Base-by-base conservation (phyloP, 2,797 vertebrate genomes). In the Rhinella marina region DNA sequence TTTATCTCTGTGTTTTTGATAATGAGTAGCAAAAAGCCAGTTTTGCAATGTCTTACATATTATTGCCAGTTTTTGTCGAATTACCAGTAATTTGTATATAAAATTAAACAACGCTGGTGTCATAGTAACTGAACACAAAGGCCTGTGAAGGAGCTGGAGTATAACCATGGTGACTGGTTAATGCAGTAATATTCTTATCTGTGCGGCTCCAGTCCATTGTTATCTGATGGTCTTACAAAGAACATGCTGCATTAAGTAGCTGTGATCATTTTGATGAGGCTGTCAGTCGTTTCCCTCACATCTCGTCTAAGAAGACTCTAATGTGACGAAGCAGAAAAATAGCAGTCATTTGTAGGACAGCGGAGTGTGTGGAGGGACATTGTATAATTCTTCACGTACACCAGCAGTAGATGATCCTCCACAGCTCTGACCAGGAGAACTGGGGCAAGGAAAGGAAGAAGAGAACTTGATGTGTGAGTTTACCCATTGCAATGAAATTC, bases 51-150 rank as follows among this genome's bases (percentile, higher is more conserved):
- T 12, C 19, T 32, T 9, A 16, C 41, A 41, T 8, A 19, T 72
- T 72, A 41, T 7, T 72, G 1, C 27, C 19, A 72, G 14, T 72
- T 72, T 72, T 8, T 19, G 27, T 13, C 19, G 12, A 52, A 73
- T 73, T 41, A 23, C 21, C 50, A 52, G 73, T 56, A 56, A 56
- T 78, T 78, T n/a, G 16, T 57, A 52, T 48, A 25, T 23, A 64
- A 41, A 50, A 66, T 48, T n/a, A 68, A 16, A 52, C 52, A 9
- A 1, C 8, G 8, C 7, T 61, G 8, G 19, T 70, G 41, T 73
- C 82, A 32, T 73, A 57, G 82, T 59, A 75, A 59, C 52, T 54
- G 70, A 84, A 41, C 29, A 76, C 21, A 72, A 72, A 72, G 16
- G 68, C 66, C 25, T 68, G 3, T 68, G 12, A 68, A 68, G 23